A percentile compares a stretch with the other conserved stretches of the same genome.
Evolutionary conservation across 2,888 invertebrate species (phyloP).

Genomic region (Himalopsyche tibetana): DNA sequence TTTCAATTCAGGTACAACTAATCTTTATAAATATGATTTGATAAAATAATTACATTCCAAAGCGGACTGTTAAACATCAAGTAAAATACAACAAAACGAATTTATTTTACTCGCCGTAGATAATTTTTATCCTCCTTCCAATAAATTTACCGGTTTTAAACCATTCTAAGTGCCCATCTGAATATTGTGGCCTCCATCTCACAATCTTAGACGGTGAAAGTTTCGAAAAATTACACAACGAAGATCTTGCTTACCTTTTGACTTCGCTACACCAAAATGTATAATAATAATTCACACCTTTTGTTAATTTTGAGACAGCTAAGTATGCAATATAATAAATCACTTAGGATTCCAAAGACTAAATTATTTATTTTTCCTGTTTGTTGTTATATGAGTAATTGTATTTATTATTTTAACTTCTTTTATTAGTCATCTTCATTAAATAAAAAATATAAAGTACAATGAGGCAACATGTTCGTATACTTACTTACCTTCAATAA

Average conservation of each 20-base stretch:
- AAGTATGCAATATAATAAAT: conserved; percentile 1
- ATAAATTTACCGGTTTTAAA: neutral
- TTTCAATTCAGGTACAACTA: no score
- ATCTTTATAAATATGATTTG: no score
- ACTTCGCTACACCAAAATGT: neutral
- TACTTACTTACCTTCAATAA: no score
- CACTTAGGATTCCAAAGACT: neutral
- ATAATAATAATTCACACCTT: conserved; percentile 6
- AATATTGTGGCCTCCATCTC: neutral
- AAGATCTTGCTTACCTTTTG: neutral
- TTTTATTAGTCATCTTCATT: no score
- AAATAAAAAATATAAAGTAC: no score
- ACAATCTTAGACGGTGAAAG: conserved; percentile 9
- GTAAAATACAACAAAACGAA: no score
- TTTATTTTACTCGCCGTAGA: no score
- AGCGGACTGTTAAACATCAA: no score
- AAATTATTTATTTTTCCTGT: neutral
- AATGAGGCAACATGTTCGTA: no score
- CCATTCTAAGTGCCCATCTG: neutral
- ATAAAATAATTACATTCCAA: no score
- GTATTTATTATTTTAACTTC: neutral
- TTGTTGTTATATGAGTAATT: neutral
- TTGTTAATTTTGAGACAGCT: neutral
- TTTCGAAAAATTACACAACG: neutral
- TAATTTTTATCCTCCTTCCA: neutral